Conservation (phyloP, 2,113 vertebrate species). For the Electrona antarctica region DNA sequence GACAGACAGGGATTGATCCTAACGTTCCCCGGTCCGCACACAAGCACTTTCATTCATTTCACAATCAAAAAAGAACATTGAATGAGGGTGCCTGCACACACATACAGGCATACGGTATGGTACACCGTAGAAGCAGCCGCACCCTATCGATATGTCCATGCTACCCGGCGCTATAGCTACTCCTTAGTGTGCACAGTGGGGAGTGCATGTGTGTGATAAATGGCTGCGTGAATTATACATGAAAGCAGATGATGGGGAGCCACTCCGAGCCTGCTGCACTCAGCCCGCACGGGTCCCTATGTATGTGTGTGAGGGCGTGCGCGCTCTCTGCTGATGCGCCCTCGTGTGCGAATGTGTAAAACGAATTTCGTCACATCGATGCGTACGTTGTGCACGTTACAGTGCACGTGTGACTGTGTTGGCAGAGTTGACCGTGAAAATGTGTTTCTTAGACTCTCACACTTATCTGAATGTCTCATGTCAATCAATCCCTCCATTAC, state of each 20-base stretch:
- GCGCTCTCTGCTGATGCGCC: not conserved
- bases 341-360: constrained; percentile 1
- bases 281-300: not conserved
- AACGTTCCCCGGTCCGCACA: too few relatives aligned
- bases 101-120: too few relatives aligned
- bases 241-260: constrained; percentile 53
- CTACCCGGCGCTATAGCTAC: constrained; percentile 18
- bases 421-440: not conserved
- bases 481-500: too few relatives aligned
- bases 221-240: constrained; percentile 72
- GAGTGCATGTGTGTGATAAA: constrained; percentile 55
- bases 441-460: too few relatives aligned
- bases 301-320: not conserved
- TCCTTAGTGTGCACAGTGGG: constrained; percentile 46
- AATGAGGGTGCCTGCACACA: too few relatives aligned
- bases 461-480: too few relatives aligned
- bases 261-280: constrained; percentile 33
- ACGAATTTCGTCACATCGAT: too few relatives aligned
- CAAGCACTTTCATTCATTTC: too few relatives aligned
- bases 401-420: not conserved
- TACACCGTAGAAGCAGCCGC: constrained; percentile 3
- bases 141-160: constrained; percentile 35
- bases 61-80: too few relatives aligned
- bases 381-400: not conserved
- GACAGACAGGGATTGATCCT: not conserved